phyloP scores from a whole-genome alignment of 2,113 vertebrate species.

The Lynx canadensis region DNA sequence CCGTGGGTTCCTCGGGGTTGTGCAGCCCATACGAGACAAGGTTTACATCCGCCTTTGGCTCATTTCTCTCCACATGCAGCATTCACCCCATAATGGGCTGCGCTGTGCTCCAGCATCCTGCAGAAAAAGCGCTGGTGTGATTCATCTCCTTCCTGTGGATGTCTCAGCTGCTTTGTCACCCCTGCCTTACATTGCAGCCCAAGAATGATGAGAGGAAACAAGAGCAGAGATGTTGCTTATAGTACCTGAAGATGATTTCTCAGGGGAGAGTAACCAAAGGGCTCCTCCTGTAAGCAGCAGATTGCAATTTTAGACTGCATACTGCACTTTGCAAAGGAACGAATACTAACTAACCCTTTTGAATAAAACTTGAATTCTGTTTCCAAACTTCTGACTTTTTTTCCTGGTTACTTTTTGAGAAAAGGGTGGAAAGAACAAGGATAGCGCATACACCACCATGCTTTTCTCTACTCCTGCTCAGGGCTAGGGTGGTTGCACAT shows the following conservation, averaged over 20 bases:
- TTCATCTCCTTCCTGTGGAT: not conserved
- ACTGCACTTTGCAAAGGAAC: no score
- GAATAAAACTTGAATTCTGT: not conserved
- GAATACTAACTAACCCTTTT: not conserved
- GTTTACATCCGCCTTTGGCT: not conserved
- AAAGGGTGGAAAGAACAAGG: not conserved
- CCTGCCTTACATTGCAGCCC: not conserved
- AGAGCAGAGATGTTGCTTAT: not conserved
- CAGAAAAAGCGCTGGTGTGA: not conserved
- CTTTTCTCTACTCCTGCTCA: not conserved
- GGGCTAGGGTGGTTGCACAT: no score
- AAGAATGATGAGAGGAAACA: not conserved
- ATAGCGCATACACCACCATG: rapidly evolving
- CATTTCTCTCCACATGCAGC: not conserved
- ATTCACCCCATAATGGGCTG: not conserved
- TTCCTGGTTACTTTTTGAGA: not conserved
- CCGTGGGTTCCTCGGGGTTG: not conserved
- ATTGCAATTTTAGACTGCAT: no score
- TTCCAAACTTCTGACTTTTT: not conserved
- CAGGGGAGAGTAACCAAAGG: not conserved
- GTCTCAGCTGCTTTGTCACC: rapidly evolving
- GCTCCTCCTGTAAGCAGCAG: not conserved
- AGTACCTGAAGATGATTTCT: not conserved
- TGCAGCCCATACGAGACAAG: not conserved
- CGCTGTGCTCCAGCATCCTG: not conserved